These are phyloP conservation scores for Archips xylosteana DNA, from an alignment of 2,888 invertebrate genomes.

Conservation along the genomic window DNA sequence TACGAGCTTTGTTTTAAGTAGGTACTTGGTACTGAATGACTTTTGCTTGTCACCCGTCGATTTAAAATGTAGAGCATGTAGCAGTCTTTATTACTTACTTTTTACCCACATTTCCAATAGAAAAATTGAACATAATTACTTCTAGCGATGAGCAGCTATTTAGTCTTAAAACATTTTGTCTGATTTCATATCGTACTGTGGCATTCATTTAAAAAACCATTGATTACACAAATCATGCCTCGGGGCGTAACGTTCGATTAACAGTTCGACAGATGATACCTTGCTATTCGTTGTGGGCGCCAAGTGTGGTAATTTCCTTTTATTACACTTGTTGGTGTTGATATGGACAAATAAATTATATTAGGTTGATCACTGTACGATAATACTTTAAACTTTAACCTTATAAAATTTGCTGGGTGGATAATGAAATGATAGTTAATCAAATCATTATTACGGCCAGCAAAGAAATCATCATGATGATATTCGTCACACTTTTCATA, in stretches of 20 bases:
- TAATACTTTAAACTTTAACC: neutral
- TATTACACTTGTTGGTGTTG: constrained; percentile 8
- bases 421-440: too few relatives aligned
- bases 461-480: too few relatives aligned
- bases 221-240: constrained; percentile 12
- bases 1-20: too few relatives aligned
- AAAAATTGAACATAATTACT: too few relatives aligned
- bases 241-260: constrained; percentile 5
- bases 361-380: neutral
- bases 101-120: too few relatives aligned
- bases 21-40: too few relatives aligned
- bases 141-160: too few relatives aligned
- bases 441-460: too few relatives aligned
- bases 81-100: too few relatives aligned
- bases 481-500: too few relatives aligned
- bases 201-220: constrained; percentile 6
- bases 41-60: too few relatives aligned
- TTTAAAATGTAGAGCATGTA: too few relatives aligned
- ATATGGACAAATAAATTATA: neutral
- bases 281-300: neutral
- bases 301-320: constrained; percentile 18
- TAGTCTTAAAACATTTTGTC: neutral
- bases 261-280: neutral
- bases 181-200: neutral
- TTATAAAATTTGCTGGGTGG: neutral